Base-by-base conservation (phyloP, 2,797 vertebrate species). In the Falco naumanni region DNA sequence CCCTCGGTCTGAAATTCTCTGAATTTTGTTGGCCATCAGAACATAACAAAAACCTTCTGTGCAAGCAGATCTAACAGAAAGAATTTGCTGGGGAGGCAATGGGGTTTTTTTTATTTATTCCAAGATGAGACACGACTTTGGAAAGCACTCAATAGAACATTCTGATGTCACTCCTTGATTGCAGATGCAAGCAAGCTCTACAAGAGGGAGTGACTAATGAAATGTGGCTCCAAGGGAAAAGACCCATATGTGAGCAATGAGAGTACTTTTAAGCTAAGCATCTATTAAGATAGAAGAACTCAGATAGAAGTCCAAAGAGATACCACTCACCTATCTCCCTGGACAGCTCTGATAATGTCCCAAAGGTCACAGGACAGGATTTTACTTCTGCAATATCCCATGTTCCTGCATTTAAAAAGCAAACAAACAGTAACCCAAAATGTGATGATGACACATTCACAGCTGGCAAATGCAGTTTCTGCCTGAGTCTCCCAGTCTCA, bases 301-400 rank as follows among this genome's bases (percentile, higher is more conserved):
- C 61, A 61, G n/a, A 56, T 1, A 65, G 17, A 91, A 83, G 24
- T 50, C 39, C 64, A 83, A 41, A 4, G 3, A 85, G 11, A 88
- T 15, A 43, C 5, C 31, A 90, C 97, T 96, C 84, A 97, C 96
- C 94, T 83, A 94, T 85, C 53, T 97, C 95, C 64, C 63, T 82
- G 31, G 95, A 92, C 50, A 95, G 57, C 45, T 97, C 95, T 72
- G 95, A 54, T 50, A 94, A 39, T 0, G 96, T 96, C 53, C 97
- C 96, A 86, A 94, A 97, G 56, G 94, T 97, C 83, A 96, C 93
- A 87, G 94, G 75, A 84, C 88, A 94, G 21, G 75, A 90, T 95
- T 93, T 95, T 29, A 93, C 69, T 86, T 96, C 95, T 48, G 92
- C 91, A 87, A 89, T 94, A 89, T 96, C 94, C 97, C 96, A 96